Percentiles rank a stretch among this genome's conserved stretches.
Evolutionary conservation across 2,113 vertebrate species (phyloP).

Genomic region (Motacilla alba): DNA sequence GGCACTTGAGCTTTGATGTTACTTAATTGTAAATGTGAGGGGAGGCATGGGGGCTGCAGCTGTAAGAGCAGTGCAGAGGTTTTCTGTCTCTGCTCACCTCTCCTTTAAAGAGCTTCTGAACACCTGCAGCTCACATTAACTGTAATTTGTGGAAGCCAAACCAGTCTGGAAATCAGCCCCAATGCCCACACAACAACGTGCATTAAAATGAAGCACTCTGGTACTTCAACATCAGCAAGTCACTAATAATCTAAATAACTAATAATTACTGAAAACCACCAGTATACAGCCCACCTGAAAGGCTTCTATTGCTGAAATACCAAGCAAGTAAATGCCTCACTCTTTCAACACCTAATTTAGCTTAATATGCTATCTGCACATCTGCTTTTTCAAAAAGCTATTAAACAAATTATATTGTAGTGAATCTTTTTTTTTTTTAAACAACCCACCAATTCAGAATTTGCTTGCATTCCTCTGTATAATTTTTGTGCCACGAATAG

Average conservation of each 20-base stretch:
- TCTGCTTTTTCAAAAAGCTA: slow-evolving; percentile 26
- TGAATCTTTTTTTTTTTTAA: background rate
- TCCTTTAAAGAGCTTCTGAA: background rate
- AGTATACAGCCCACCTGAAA: background rate
- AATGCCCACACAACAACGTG: background rate
- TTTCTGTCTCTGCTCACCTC: background rate
- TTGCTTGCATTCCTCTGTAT: background rate
- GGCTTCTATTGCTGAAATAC: background rate
- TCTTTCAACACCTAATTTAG: slow-evolving; percentile 4
- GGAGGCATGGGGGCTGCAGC: background rate
- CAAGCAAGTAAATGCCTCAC: background rate
- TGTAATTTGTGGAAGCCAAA: background rate
- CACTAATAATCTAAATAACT: background rate
- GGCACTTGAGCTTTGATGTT: background rate
- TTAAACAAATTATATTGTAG: background rate
- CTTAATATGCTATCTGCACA: background rate
- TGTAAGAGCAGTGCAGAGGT: background rate
- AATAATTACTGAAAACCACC: slow-evolving; percentile 21
- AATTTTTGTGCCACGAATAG: background rate
- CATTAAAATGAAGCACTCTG: background rate
- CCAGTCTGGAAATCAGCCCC: background rate
- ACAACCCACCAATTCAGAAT: background rate
- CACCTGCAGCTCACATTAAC: slow-evolving; percentile 33
- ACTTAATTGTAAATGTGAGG: background rate
- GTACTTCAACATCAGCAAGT: background rate